These are phyloP conservation scores for Dinocampus coccinellae DNA, from an alignment of 2,888 invertebrate genomes.

Conservation along the genomic window DNA sequence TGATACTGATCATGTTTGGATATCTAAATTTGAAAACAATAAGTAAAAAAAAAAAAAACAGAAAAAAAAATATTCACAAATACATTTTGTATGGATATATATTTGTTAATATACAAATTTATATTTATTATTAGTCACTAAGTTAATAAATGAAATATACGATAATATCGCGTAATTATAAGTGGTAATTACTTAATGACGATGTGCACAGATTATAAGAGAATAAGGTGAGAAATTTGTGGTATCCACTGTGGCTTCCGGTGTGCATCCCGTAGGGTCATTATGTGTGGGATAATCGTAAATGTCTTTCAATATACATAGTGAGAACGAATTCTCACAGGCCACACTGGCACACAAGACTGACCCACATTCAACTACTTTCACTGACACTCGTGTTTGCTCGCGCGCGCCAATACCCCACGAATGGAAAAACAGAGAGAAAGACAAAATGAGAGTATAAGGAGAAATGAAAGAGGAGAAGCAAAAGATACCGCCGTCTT, in stretches of 20 bases:
- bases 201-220: constrained; percentile 18
- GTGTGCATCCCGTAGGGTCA: constrained; percentile 33
- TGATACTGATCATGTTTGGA: constrained; percentile 29
- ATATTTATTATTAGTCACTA: not conserved
- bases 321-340: constrained; percentile 38
- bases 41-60: not conserved
- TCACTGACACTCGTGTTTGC: constrained; percentile 47
- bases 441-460: constrained; percentile 15
- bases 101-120: not conserved
- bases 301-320: constrained; percentile 19
- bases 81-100: not conserved
- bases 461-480: constrained; percentile 29
- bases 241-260: constrained; percentile 18
- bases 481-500: constrained; percentile 31
- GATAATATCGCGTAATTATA: constrained; percentile 13
- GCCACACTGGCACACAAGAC: constrained; percentile 43
- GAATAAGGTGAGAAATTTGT: constrained; percentile 27
- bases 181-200: constrained; percentile 26
- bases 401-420: constrained; percentile 35
- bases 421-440: constrained; percentile 33
- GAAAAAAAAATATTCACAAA: not conserved
- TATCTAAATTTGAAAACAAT: constrained; percentile 23
- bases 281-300: constrained; percentile 33
- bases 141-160: not conserved
- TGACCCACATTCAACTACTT: constrained; percentile 53